Evolutionary conservation across 2,797 vertebrate genomes (phyloP), one percentile per base, ranked within the genome.

Genomic region (Chiloscyllium punctatum): DNA sequence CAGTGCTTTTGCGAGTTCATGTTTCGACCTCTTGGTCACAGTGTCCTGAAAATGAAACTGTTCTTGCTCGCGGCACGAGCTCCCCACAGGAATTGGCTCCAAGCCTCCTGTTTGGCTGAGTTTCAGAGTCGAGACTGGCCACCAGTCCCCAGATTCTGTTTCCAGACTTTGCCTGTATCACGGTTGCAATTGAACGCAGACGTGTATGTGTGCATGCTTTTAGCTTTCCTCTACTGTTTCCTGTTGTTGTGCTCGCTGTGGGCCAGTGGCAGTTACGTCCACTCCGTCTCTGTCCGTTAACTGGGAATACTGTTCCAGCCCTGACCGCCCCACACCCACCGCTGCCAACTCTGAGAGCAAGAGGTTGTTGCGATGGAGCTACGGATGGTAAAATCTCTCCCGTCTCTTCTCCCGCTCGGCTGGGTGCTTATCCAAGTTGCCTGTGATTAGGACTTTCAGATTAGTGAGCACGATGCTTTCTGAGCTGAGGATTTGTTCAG

Each of bases 201-300:
- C 53, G 33, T 79, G 30, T 72, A 3, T 57, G 69, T 53, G 57
- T 77, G 37, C 33, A 30, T 90, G 51, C 33, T 33, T 25, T 11
- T 27, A n/a, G 13, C 42, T 51, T n/a, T 91, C 71, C n/a, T 37
- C 51, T 57, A 95, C 95, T 37, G 87, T 91, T 95, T 95, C 88
- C 95, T 96, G 96, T 96, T 96, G 77, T 95, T 42, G n/a, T 42
- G n/a, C 42, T 74, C 37, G n/a, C 66, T 77, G 62, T 68, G 51
- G 62, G 68, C 51, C 57, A 88, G 92, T 69, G 57, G 72, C 33
- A 42, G 53, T 33, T 25, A 82, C n/a, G 97, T 97, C 97, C 96
- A 92, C 96, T 23, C 18, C 18, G 33, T 66, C 33, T 62, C 88
- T 1, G n/a, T 91, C 77, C 71, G 5, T 97, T 25, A 96, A 82